Base-by-base conservation (phyloP, 2,797 vertebrate genomes). In the Salarias fasciatus region DNA sequence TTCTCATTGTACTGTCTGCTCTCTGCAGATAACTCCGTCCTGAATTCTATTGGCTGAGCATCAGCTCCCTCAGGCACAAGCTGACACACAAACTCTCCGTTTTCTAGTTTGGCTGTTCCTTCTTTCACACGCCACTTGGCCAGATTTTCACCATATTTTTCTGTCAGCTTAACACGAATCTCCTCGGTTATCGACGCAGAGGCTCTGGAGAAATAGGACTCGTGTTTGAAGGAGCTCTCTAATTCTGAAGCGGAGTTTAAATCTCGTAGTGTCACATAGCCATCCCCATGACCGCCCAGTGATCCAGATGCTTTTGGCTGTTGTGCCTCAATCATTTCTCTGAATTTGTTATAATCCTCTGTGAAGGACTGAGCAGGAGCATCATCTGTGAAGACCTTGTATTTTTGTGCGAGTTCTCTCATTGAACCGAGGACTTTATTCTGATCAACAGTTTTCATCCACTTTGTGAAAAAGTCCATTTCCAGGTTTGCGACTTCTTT, bases 181-280 rank as follows among this genome's bases (percentile, higher is more conserved):
- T 74, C 30, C 46, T 79, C 28, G 53, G 51, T 1, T 5, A 51
- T 13, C 1, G 29, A 14, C 3, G 30, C 18, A 15, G 52, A 54
- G 5, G 35, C 13, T 9, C 75, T 67, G 4, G 57, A 72, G 29
- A 38, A 83, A 52, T 76, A 60, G 0, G 78, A 79, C 14, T 67
- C 63, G 10, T 68, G 63, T 44, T 68, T 81, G 33, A 85, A 61
- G 11, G 80, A 74, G n/a, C 58, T 64, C 13, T 85, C 82, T 10
- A 72, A 14, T 7, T 77, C 45, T 33, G 57, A 6, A 35, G 56
- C 63, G 29, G 63, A 66, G 11, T 53, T 58, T 8, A 83, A 1
- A 59, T 86, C 77, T 8, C 28, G 29, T 0, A 4, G 3, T 15
- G 47, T 63, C 30, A 65, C 24, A 0, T 11, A 2, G 13, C 63